Conservation (phyloP, 2,888 invertebrate species). For the Uropetala carovei region DNA sequence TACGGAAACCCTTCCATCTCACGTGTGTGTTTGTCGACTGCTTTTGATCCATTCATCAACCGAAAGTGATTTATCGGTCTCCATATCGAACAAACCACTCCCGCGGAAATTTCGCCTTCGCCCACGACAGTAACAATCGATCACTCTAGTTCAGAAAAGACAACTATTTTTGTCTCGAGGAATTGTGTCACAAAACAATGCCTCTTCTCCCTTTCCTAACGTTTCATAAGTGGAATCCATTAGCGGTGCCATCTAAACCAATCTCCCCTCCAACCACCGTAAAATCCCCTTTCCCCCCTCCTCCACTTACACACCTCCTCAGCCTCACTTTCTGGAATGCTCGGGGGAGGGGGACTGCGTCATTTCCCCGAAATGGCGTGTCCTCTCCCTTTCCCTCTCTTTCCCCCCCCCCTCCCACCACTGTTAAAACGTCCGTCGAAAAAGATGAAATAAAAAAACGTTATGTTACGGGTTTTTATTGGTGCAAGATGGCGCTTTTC, state of each 20-base stretch:
- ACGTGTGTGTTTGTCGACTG: too few relatives aligned
- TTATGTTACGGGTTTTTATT: neutral
- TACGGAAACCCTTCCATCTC: too few relatives aligned
- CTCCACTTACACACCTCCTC: too few relatives aligned
- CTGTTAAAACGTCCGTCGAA: neutral
- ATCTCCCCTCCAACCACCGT: neutral
- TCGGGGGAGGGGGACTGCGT: neutral
- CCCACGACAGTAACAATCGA: neutral
- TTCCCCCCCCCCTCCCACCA: too few relatives aligned
- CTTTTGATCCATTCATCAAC: too few relatives aligned
- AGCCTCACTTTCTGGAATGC: constrained; percentile 7
- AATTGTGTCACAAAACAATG: neutral
- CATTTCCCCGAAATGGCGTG: neutral
- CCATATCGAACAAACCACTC: neutral
- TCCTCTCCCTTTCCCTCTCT: neutral
- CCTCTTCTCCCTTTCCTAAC: constrained; percentile 1
- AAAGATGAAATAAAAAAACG: neutral
- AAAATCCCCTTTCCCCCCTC: neutral
- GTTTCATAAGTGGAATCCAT: constrained; percentile 57
- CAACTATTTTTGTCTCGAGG: neutral
- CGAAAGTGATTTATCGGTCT: too few relatives aligned
- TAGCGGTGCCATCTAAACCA: neutral
- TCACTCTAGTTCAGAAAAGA: neutral
- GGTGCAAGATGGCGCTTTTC: neutral
- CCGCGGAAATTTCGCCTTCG: neutral